Evolutionary conservation across 1,140 invertebrate species (phyloP).

Genomic region (Drosophila yakuba): DNA sequence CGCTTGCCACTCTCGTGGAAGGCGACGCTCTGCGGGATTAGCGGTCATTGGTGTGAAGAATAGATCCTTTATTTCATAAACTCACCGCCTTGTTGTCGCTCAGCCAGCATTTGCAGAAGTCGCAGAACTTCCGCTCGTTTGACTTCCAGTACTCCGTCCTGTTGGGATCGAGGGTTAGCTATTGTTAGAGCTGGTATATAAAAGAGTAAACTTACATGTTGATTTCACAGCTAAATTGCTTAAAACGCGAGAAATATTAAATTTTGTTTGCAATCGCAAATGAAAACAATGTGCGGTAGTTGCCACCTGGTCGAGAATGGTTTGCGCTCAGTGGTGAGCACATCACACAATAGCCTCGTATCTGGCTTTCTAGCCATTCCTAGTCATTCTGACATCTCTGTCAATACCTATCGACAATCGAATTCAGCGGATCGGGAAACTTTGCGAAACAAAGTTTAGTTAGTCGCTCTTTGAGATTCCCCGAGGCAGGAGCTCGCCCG

Average conservation of each 20-base stretch:
- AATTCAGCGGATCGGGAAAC: background rate
- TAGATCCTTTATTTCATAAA: background rate
- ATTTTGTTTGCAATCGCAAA: conserved; percentile 10
- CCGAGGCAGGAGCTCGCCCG: background rate
- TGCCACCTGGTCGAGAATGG: background rate
- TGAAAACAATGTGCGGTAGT: conserved; percentile 21
- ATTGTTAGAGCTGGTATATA: too few species aligned
- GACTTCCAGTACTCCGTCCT: conserved; percentile 99
- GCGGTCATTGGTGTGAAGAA: background rate
- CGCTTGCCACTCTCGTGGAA: conserved; percentile 97
- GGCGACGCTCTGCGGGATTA: conserved; percentile 91
- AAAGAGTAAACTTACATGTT: conserved; percentile 42
- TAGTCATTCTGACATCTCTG: background rate
- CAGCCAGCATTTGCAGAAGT: conserved; percentile 99
- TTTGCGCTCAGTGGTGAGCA: too few species aligned
- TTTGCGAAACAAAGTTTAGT: background rate
- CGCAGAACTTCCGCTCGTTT: conserved; percentile 96
- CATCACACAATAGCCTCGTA: too few species aligned
- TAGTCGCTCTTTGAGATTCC: conserved; percentile 27
- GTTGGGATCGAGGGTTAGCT: background rate
- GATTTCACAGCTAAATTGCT: background rate
- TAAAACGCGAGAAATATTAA: background rate
- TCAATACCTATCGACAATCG: background rate
- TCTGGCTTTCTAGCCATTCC: too few species aligned
- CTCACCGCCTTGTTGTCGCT: conserved; percentile 97